A percentile compares a stretch with the other conserved stretches of the same genome.
Conservation (phyloP, 1,140 invertebrate genomes). For the Hermetia illucens region DNA sequence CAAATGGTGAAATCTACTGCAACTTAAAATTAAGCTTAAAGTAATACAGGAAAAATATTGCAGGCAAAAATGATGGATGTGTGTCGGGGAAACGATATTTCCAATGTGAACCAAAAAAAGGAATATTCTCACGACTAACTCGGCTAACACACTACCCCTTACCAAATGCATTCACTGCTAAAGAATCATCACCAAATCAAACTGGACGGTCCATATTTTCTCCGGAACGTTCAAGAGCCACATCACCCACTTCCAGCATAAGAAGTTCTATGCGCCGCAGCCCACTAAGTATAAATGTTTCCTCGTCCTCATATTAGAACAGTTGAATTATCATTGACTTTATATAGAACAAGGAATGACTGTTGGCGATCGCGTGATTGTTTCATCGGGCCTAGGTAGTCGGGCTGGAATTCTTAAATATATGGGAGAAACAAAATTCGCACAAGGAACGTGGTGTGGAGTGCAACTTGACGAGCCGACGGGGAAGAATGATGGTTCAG, state of each 20-base stretch:
- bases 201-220: conserved; percentile 13
- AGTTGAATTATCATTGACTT: conserved; percentile 2
- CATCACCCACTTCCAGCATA: conserved; percentile 35
- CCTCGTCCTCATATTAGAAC: background rate
- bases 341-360: conserved; percentile 36
- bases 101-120: conserved; percentile 85
- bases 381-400: conserved; percentile 63
- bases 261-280: conserved; percentile 30
- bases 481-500: conserved; percentile 93
- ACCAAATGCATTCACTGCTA: conserved; percentile 31
- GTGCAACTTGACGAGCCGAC: conserved; percentile 85
- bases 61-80: conserved; percentile 93
- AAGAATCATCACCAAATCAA: conserved; percentile 1
- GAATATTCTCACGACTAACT: conserved; percentile 84
- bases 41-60: background rate
- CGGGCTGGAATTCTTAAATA: conserved; percentile 78
- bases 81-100: conserved; percentile 85
- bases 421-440: conserved; percentile 77
- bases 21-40: background rate
- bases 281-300: conserved; percentile 25
- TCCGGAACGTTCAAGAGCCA: conserved; percentile 25
- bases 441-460: conserved; percentile 84
- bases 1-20: conserved; percentile 51
- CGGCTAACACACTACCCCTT: conserved; percentile 63
- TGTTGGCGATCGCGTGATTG: conserved; percentile 82